Percentiles rank a stretch among this genome's conserved stretches.
phyloP scores from a whole-genome alignment of 2,888 invertebrate genomes.

The Perithous albicinctus region DNA sequence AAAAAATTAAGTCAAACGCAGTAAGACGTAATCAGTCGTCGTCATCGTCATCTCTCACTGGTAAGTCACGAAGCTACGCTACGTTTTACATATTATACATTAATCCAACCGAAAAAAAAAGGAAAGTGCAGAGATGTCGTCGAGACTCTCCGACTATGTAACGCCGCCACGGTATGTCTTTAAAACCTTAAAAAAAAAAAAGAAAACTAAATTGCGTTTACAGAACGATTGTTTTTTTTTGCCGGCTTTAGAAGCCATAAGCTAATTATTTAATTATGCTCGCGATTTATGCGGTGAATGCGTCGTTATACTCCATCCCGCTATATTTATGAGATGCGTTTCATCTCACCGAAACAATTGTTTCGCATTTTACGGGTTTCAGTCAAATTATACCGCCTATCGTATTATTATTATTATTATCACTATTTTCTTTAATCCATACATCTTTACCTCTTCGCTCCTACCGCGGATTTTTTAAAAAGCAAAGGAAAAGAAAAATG shows the following conservation, averaged over 20 bases:
- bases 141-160: conserved; percentile 4
- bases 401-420: background rate
- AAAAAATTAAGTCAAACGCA: background rate
- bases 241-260: background rate
- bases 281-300: background rate
- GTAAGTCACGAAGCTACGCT: conserved; percentile 9
- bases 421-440: background rate
- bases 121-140: background rate
- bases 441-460: background rate
- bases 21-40: background rate
- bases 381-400: background rate
- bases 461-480: background rate
- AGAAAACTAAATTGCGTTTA: background rate
- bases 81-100: background rate
- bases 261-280: background rate
- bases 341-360: conserved; percentile 1
- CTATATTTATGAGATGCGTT: background rate
- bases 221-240: background rate
- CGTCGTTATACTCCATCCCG: background rate
- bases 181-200: background rate
- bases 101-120: background rate
- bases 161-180: background rate
- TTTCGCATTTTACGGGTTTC: background rate
- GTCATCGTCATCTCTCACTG: background rate
- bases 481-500: too few species aligned